Conservation (phyloP, 2,797 vertebrate species). For the Uromys caudimaculatus region DNA sequence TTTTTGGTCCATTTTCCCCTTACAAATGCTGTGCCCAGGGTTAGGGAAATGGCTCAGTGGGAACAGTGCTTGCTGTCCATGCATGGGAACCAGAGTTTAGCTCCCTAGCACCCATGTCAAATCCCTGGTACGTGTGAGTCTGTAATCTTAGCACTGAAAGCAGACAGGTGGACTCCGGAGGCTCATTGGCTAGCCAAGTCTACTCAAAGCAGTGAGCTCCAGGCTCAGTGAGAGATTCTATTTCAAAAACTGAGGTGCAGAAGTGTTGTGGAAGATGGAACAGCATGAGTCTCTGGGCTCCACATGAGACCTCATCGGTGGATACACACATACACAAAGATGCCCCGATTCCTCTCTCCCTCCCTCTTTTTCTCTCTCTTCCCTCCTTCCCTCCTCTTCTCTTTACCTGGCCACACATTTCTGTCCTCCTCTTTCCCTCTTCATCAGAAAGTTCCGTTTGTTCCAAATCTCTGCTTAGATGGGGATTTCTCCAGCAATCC, state of each 20-base stretch:
- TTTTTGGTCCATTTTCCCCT: not conserved
- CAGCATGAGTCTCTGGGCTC: too few relatives aligned
- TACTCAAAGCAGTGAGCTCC: not conserved
- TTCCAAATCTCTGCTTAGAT: not conserved
- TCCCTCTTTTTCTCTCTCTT: not conserved
- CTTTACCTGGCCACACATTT: not conserved
- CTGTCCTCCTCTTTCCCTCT: not conserved
- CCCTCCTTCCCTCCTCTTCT: not conserved
- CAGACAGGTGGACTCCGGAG: not conserved
- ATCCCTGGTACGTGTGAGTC: not conserved
- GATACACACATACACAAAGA: not conserved
- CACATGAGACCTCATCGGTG: not conserved
- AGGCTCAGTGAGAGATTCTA: not conserved
- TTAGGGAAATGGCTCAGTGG: not conserved
- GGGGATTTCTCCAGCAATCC: not conserved
- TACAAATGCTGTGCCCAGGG: rapidly evolving
- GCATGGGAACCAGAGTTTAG: not conserved
- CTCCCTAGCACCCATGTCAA: not conserved
- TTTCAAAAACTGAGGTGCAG: not conserved
- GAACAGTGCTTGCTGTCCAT: not conserved
- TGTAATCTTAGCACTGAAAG: not conserved
- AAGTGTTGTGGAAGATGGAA: not conserved
- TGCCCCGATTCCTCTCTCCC: not conserved
- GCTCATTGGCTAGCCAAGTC: not conserved
- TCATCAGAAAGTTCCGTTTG: not conserved